These are phyloP conservation scores for Drosophila pandora DNA, from an alignment of 1,140 invertebrate genomes.

Conservation along the genomic window DNA sequence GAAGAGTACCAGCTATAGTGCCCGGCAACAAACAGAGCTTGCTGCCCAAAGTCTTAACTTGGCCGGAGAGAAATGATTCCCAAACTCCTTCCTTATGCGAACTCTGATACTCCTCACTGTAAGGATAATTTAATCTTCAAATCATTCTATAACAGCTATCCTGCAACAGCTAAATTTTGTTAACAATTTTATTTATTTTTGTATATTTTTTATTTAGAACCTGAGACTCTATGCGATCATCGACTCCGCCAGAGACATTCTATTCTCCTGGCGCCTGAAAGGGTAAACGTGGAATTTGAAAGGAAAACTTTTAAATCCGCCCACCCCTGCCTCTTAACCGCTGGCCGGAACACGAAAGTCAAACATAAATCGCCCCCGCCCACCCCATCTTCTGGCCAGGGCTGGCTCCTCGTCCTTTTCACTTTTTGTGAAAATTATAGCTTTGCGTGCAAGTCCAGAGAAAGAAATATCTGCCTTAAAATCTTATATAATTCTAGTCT, in stretches of 20 bases:
- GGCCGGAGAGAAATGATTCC: neutral
- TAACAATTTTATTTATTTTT: neutral
- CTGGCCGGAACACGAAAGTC: constrained; percentile 74
- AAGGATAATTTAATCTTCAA: neutral
- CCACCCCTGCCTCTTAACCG: constrained; percentile 50
- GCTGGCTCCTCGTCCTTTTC: constrained; percentile 2
- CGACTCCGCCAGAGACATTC: constrained; percentile 47
- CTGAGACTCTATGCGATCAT: neutral
- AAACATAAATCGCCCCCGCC: constrained; percentile 75
- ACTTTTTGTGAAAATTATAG: constrained; percentile 70
- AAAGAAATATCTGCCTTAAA: neutral
- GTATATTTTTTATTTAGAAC: neutral
- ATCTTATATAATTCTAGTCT: neutral
- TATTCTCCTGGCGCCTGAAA: constrained; percentile 10
- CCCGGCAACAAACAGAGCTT: constrained; percentile 10
- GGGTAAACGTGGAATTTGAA: constrained; percentile 4
- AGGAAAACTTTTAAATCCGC: constrained; percentile 60
- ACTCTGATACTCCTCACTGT: neutral
- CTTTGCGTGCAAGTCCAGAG: constrained; percentile 25
- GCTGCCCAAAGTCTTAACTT: constrained; percentile 69
- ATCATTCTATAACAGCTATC: no score
- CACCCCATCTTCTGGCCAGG: constrained; percentile 11
- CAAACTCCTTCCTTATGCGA: neutral
- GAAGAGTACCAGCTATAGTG: constrained; percentile 13
- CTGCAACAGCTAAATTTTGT: no score